phyloP scores from a whole-genome alignment of 2,797 vertebrate species.

The Gymnothorax reevesii region DNA sequence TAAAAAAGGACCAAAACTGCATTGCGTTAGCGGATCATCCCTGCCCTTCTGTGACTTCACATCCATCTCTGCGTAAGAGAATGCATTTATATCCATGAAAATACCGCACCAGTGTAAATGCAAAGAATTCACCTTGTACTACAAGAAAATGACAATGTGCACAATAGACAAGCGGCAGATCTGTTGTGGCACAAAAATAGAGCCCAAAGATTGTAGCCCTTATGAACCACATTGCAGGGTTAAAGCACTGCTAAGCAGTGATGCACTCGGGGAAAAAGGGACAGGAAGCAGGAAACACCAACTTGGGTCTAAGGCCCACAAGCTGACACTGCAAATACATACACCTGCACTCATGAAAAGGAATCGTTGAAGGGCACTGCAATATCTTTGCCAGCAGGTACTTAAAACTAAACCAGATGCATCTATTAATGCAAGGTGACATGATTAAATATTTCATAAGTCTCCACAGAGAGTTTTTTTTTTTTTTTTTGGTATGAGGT shows the following conservation, averaged over 20 bases:
- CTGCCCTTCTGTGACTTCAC: no score
- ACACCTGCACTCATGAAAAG: not conserved
- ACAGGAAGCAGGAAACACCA: not conserved
- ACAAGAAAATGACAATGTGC: no score
- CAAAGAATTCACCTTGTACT: no score
- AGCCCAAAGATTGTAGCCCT: not conserved
- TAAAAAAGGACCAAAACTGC: no score
- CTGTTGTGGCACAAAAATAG: no score
- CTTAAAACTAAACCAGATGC: not conserved
- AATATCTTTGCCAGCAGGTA: not conserved
- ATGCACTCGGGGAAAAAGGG: not conserved
- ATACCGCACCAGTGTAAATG: no score
- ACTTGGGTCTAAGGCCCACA: not conserved
- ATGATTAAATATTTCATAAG: constrained; percentile 2
- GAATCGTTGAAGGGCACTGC: not conserved
- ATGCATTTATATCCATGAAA: no score
- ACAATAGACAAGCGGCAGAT: no score
- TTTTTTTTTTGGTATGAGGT: not conserved
- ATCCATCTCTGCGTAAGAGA: no score
- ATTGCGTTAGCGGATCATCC: no score
- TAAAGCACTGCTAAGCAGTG: not conserved
- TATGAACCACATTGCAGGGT: not conserved
- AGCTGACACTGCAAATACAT: not conserved
- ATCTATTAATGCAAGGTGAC: not conserved
- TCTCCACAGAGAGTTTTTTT: not conserved